Evolutionary conservation across 2,113 vertebrate genomes (phyloP), one percentile per base, ranked within the genome.

Genomic region (Thunnus thynnus): DNA sequence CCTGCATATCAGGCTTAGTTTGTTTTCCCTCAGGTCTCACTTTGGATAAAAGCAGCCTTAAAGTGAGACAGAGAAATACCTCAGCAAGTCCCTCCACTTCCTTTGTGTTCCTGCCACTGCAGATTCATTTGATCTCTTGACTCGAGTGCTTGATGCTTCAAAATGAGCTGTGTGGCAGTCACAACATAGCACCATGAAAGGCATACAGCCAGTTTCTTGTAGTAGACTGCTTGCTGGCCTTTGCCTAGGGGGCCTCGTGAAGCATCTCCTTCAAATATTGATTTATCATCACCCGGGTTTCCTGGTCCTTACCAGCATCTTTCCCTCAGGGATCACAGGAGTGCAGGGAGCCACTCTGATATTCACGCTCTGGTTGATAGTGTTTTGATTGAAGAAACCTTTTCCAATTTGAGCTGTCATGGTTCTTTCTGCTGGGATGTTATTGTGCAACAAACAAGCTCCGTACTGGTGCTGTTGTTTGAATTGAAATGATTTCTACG

Each of bases 191-290:
- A 46, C 7, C 47, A 22, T 48, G 41, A 86, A 79, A 69, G 32
- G 27, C 72, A 47, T 3, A 20, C 60, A 55, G 60, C 63, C 79
- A 60, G 47, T 78, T 51, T 80, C 47, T 27, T 0, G 2, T 57
- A 4, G 20, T 48, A 30, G 63, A 57, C 50, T n/a, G 46, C 46
- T 76, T 8, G 20, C 56, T 41, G 67, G 44, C 47, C 74, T 17
- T 73, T 44, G 32, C 70, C 54, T 12, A 0, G 22, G 47, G 68
- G 68, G 57, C 48, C 11, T 57, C 10, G 20, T 9, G 68, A 76
- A 72, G 70, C 65, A 22, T 72, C 78, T 80, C 58, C 54, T 73
- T 78, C 56, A 83, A 47, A 52, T 84, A 86, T 82, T 67, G 88
- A 90, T 88, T 76, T 56, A 56, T 80, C 47, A 50, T 67, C 65